Evolutionary conservation across 2,113 vertebrate genomes (phyloP).

Genomic region (Lagopus leucura): DNA sequence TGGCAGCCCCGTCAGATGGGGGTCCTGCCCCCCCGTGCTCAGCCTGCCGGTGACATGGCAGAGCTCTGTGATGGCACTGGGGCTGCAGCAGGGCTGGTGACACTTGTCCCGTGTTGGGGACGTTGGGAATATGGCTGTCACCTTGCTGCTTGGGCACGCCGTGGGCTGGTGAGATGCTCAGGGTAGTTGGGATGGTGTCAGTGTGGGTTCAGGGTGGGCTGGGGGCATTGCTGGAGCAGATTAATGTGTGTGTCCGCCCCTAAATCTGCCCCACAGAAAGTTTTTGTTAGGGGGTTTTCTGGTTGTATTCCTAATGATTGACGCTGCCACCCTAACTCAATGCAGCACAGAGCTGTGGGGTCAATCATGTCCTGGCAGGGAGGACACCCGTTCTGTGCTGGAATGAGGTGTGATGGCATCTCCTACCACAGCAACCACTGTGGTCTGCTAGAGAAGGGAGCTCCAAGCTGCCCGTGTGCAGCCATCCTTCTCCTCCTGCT

Average conservation of each 20-base stretch:
- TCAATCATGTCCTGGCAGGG: conserved; percentile 65
- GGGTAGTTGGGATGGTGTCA: not conserved
- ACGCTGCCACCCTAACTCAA: conserved; percentile 35
- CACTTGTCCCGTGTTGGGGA: not conserved
- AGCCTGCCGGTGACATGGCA: fast-evolving
- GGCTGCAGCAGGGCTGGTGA: not conserved
- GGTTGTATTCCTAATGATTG: not conserved
- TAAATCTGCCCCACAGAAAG: not conserved
- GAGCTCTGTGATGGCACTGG: fast-evolving
- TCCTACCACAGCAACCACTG: not conserved
- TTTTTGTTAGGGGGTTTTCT: not conserved
- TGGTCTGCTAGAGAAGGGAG: not conserved
- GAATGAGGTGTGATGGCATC: conserved; percentile 56
- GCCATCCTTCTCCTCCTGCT: not conserved
- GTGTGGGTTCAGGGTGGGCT: fast-evolving
- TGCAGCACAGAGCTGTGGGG: conserved; percentile 54
- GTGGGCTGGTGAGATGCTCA: not conserved
- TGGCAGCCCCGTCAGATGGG: fast-evolving
- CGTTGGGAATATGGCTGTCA: not conserved
- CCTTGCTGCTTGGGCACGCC: not conserved
- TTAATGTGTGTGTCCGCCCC: not conserved
- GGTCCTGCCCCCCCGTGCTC: not conserved
- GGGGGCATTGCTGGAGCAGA: not conserved
- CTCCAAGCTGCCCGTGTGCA: not conserved
- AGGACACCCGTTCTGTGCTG: conserved; percentile 6